Conservation (phyloP, 2,888 invertebrate genomes). For the Pedicia rivosa region DNA sequence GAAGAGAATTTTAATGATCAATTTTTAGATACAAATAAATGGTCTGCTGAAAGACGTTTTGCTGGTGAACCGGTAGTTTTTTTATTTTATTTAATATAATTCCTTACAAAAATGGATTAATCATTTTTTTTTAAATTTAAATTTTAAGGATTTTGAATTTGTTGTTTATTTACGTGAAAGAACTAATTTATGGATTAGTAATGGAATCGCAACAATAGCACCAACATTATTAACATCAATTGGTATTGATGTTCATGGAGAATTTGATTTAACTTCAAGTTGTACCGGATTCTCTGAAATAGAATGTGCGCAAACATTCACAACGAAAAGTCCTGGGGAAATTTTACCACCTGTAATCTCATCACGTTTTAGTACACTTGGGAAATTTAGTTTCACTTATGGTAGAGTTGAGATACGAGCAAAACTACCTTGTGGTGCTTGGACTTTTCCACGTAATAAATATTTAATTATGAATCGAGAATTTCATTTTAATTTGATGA, state of each 20-base stretch:
- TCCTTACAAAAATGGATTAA: neutral
- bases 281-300: conserved; percentile 37
- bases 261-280: conserved; percentile 20
- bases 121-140: neutral
- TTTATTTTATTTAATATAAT: too few species aligned
- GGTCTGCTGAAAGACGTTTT: conserved; percentile 41
- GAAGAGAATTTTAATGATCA: conserved; percentile 40
- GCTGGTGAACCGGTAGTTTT: conserved; percentile 28
- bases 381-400: conserved; percentile 48
- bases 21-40: conserved; percentile 29
- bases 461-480: conserved; percentile 17
- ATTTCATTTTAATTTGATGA: conserved; percentile 14
- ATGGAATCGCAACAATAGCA: neutral
- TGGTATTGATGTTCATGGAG: neutral
- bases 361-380: conserved; percentile 42
- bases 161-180: neutral
- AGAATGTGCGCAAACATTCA: conserved; percentile 25
- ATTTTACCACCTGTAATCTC: conserved; percentile 54
- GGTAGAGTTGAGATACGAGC: conserved; percentile 53
- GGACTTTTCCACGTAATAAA: conserved; percentile 55
- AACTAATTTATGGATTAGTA: neutral
- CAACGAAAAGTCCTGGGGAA: conserved; percentile 20
- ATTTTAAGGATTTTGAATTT: neutral
- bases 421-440: conserved; percentile 57
- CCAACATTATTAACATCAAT: neutral